phyloP scores from a whole-genome alignment of 2,797 vertebrate genomes.

The Pelodytes ibericus region DNA sequence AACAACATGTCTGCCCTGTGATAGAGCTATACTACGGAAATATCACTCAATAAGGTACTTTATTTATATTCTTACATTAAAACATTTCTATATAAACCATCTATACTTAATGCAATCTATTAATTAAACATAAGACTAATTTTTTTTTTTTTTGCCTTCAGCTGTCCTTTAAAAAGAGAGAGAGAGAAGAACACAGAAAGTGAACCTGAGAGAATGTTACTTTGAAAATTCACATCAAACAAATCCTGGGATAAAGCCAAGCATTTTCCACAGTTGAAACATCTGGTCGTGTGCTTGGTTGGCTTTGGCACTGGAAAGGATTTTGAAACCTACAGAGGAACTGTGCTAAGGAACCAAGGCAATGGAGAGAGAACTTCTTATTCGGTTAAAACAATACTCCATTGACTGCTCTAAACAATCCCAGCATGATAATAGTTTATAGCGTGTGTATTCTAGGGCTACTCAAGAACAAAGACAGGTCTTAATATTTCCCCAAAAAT shows the following conservation, averaged over 20 bases:
- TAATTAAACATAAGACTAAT: no score
- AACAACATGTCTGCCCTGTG: no score
- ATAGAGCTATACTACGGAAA: no score
- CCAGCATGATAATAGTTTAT: not conserved
- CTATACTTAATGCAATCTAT: no score
- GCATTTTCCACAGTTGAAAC: constrained; percentile 31
- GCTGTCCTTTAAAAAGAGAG: no score
- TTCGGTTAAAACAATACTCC: constrained; percentile 22
- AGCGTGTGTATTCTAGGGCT: not conserved
- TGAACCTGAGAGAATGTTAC: not conserved
- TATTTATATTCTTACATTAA: no score
- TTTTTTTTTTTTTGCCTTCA: no score
- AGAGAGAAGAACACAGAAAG: not conserved
- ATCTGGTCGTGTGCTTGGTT: constrained; percentile 49
- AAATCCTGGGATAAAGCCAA: constrained; percentile 23
- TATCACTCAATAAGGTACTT: no score
- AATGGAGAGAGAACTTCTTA: not conserved
- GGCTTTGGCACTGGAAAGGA: constrained; percentile 24
- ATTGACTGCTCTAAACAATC: constrained; percentile 13
- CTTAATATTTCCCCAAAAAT: not conserved
- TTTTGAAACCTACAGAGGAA: constrained; percentile 29
- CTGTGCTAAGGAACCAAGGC: not conserved
- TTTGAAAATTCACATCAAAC: constrained; percentile 35
- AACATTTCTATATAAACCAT: no score
- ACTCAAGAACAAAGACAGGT: constrained; percentile 1